Percentiles rank a stretch among this genome's conserved stretches.
Evolutionary conservation across 2,113 vertebrate species (phyloP).

Genomic region (Thermophis baileyi): DNA sequence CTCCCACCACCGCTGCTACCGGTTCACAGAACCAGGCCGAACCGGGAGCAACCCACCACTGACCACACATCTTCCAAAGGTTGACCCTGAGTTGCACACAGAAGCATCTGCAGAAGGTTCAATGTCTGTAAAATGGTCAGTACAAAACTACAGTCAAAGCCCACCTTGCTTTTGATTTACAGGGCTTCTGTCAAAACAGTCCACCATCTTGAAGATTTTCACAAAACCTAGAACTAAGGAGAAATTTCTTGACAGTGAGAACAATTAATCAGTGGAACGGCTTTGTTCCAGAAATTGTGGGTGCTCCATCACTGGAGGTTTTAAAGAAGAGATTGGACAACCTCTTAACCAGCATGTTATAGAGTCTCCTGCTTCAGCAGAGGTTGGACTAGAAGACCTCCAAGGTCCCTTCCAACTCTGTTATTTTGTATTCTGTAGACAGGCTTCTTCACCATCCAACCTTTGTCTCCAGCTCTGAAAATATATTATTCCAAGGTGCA

Average conservation of each 20-base stretch:
- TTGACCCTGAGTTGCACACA: background rate
- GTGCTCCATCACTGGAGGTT: background rate
- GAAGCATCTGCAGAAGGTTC: too few relatives aligned
- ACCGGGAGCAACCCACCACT: too few relatives aligned
- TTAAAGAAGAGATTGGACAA: background rate
- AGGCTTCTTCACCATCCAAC: background rate
- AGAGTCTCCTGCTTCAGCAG: background rate
- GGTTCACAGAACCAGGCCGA: too few relatives aligned
- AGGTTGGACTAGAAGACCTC: background rate
- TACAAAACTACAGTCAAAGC: background rate
- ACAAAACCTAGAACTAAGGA: background rate
- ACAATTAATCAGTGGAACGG: background rate
- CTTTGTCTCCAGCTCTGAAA: background rate
- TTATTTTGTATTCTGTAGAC: background rate
- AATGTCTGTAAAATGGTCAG: background rate
- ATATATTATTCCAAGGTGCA: background rate
- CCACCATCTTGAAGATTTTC: background rate
- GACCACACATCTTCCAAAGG: background rate
- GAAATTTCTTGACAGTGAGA: background rate
- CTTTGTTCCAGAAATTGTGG: background rate
- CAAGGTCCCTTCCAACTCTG: background rate
- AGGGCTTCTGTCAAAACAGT: background rate
- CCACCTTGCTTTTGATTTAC: background rate
- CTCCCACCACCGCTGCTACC: too few relatives aligned
- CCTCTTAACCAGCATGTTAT: background rate